A percentile compares a stretch with the other conserved stretches of the same genome.
These are phyloP conservation scores for Himantopus leucocephalus DNA, from an alignment of 2,113 vertebrate genomes.

Conservation along the genomic window DNA sequence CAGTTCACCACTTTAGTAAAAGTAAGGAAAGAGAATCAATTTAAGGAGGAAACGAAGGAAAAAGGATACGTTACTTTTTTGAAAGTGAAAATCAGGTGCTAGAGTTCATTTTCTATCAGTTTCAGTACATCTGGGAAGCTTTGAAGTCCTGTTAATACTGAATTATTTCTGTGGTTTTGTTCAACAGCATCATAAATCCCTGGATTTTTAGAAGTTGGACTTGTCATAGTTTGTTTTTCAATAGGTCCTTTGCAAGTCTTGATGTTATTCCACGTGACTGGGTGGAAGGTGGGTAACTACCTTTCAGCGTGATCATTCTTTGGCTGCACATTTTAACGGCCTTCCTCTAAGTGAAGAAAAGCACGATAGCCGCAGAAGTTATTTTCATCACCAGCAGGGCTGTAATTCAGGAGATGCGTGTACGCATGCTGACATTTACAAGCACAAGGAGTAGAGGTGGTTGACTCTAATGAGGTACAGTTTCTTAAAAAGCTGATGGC, in stretches of 20 bases:
- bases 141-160: background rate
- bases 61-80: background rate
- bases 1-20: background rate
- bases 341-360: background rate
- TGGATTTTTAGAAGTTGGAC: background rate
- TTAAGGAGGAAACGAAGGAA: background rate
- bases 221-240: background rate
- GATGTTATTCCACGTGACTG: background rate
- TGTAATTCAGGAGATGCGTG: background rate
- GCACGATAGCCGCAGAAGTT: accelerated
- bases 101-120: background rate
- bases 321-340: background rate
- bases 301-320: background rate
- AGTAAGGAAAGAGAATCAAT: background rate
- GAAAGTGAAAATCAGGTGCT: background rate
- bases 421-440: background rate
- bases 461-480: background rate
- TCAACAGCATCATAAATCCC: background rate
- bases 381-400: background rate
- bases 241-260: background rate
- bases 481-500: background rate
- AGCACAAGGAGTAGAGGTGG: background rate
- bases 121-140: background rate
- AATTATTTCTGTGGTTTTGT: background rate
- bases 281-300: background rate